Base-by-base conservation (phyloP, 2,888 invertebrate species). In the Drosophila lutescens region DNA sequence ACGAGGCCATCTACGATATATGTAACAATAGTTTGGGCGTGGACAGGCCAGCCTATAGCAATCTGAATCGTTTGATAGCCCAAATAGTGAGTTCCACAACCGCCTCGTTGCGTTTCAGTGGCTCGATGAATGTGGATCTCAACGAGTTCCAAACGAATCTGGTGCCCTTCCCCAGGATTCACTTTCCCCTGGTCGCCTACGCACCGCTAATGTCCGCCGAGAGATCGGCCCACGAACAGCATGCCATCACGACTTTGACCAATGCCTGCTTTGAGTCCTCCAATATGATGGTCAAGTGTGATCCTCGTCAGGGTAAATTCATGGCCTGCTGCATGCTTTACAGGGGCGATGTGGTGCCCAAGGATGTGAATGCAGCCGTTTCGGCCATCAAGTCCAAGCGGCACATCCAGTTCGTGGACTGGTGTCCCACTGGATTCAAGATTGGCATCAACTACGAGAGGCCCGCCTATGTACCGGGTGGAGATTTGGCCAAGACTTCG, bases 1-100 rank as follows among this genome's bases (percentile, higher is more conserved):
- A 98, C 88, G 98, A 98, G 91, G 98, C 98, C n/a, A 95, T 98
- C 86, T 97, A 98, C 91, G 97, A 98, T 89, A 98, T 98, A 84
- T 98, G 98, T 92, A 94, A 96, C 65, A 94, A 96, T 72, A 96
- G 96, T 85, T 93, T 98, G 54, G 95, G 95, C 79, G 97, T 98
- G 56, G 94, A 94, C 70, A 92, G 95, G 32, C 95, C 96, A 26
- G 94, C 94, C 1, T 96, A 95, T 90, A 93, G 93, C 8, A 95
- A 95, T 90, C 91, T 96, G 12, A 96, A 96, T 90, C 93, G 95
- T 17, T 91, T 96, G 46, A 95, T 95, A 69, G 38, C 97, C 79
- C 96, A 96, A 92, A 95, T 96, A 59, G 97, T 97, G 60, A 97
- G 95, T 38, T 97, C 97, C 0, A 97, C 98, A 74, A 97, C 97